Evolutionary conservation across 2,113 vertebrate species (phyloP), one percentile per base, ranked within the genome.

Genomic region (Mus spicilegus): DNA sequence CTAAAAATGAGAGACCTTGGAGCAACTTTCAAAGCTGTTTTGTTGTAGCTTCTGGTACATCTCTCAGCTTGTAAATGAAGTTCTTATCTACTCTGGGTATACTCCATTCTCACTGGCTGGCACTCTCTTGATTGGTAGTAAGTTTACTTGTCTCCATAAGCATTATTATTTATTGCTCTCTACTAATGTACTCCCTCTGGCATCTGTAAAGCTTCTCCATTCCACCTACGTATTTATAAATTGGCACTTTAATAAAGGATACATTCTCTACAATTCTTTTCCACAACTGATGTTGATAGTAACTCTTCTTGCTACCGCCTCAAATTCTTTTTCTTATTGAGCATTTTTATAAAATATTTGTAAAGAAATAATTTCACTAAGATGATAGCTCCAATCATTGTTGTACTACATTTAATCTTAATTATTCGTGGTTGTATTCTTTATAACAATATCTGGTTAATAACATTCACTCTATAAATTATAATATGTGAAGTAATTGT

Each of bases 31-130:
- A 49, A 42, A 13, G 56, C 19, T 0, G 0, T n/a, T n/a, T 10
- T 8, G 5, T 51, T 54, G 30, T 20, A 28, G 3, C 0, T 3
- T 12, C 8, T 12, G 39, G 4, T 7, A 1, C 3, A 54, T 7
- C 33, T 28, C 28, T 54, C 19, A 33, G n/a, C n/a, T 19, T 4
- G 54, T 19, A 36, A 16, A 1, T 28, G 13, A 2, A 81, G 49
- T 39, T 36, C 42, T 63, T 80, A 63, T 51, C 46, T 1, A 33
- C 3, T n/a, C 33, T 65, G 17, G 12, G n/a, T 85, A 42, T 39
- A n/a, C 2, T 51, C 12, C 2, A 49, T 16, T 33, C 3, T 67
- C 17, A 20, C 4, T n/a, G 7, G 5, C 0, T 7, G 56, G 9
- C 17, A 76, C 28, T 4, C 2, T 30, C 33, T 26, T 75, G 39